Percentiles rank a stretch among this genome's conserved stretches.
Conservation (phyloP, 2,888 invertebrate genomes). For the Andricus quercusramuli region DNA sequence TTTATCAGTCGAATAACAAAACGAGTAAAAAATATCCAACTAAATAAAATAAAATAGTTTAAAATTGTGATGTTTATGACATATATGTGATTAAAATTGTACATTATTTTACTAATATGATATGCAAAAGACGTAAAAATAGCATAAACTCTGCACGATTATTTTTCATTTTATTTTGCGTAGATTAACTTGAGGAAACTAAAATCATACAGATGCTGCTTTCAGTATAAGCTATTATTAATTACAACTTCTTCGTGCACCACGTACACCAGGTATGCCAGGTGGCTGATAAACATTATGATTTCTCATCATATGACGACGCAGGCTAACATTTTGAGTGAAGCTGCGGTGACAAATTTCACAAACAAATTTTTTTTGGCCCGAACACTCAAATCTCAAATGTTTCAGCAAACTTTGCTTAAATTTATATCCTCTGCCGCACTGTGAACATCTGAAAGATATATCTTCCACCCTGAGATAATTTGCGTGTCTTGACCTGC, state of each 20-base stretch:
- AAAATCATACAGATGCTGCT: too few species aligned
- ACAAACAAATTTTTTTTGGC: slow-evolving; percentile 85
- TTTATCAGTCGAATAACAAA: background rate
- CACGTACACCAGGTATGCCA: background rate
- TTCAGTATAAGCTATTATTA: too few species aligned
- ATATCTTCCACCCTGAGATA: slow-evolving; percentile 58
- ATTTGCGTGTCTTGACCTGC: slow-evolving; percentile 61
- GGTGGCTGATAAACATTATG: slow-evolving; percentile 61
- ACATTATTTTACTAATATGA: too few species aligned
- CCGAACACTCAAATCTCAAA: slow-evolving; percentile 85
- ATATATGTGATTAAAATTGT: background rate
- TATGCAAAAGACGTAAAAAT: too few species aligned
- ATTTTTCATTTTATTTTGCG: too few species aligned
- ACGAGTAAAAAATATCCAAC: background rate
- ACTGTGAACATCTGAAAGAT: slow-evolving; percentile 54
- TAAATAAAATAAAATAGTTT: background rate
- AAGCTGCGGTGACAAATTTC: slow-evolving; percentile 83
- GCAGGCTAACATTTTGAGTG: slow-evolving; percentile 83
- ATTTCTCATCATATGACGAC: slow-evolving; percentile 64
- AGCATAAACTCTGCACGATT: too few species aligned
- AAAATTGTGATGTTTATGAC: background rate
- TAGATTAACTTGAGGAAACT: too few species aligned
- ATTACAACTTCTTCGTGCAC: background rate
- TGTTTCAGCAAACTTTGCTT: slow-evolving; percentile 85
- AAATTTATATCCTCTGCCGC: slow-evolving; percentile 79